Evolutionary conservation across 2,888 invertebrate species (phyloP).

Genomic region (Boloria euphrosyne): DNA sequence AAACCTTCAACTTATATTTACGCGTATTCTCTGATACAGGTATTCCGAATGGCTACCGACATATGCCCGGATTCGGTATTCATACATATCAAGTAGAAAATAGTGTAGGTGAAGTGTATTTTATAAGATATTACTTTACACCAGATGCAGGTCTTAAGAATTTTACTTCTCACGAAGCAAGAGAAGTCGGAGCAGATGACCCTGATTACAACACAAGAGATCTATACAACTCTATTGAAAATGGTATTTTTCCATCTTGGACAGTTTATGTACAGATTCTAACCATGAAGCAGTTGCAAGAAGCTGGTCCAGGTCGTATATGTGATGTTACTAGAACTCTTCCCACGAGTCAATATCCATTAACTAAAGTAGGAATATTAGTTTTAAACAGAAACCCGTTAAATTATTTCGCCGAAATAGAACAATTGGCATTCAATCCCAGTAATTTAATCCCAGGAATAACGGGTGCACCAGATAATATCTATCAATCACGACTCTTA

Average conservation of each 20-base stretch:
- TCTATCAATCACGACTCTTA: conserved; percentile 91
- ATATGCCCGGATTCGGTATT: conserved; percentile 95
- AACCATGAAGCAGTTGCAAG: conserved; percentile 89
- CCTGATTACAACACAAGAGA: conserved; percentile 93
- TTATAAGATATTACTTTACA: conserved; percentile 94
- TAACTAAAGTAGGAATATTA: conserved; percentile 91
- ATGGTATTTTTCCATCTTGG: conserved; percentile 84
- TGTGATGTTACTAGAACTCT: conserved; percentile 95
- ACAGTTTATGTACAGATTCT: conserved; percentile 90
- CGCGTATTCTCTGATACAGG: conserved; percentile 92
- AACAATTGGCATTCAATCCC: conserved; percentile 93
- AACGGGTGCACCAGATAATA: conserved; percentile 93
- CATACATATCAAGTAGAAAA: conserved; percentile 95
- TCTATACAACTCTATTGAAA: conserved; percentile 59
- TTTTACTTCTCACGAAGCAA: conserved; percentile 84
- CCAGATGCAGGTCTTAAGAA: conserved; percentile 92
- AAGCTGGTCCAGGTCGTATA: conserved; percentile 88
- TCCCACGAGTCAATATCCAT: conserved; percentile 88
- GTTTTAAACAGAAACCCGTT: conserved; percentile 92
- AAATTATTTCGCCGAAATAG: conserved; percentile 95
- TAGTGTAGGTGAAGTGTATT: conserved; percentile 84
- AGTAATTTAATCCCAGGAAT: conserved; percentile 94
- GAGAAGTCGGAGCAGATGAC: conserved; percentile 84
- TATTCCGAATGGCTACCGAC: conserved; percentile 91
- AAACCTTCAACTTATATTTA: conserved; percentile 87